phyloP scores from a whole-genome alignment of 1,140 invertebrate species.

The Paraescarpia echinospica region DNA sequence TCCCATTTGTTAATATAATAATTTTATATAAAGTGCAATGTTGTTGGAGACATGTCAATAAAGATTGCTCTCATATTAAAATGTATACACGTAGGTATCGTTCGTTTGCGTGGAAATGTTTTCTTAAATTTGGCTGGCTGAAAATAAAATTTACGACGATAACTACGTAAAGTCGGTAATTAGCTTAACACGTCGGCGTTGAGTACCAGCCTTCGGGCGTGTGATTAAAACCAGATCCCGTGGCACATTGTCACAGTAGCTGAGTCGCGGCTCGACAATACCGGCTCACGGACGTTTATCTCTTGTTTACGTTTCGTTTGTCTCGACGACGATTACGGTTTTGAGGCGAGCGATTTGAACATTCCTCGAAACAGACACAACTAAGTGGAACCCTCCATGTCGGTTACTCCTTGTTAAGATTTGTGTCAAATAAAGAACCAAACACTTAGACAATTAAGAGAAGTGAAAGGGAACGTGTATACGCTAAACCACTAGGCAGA shows the following conservation, averaged over 20 bases:
- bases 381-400: neutral
- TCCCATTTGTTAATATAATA: neutral
- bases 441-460: neutral
- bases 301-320: neutral
- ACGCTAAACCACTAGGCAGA: neutral
- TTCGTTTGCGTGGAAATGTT: neutral
- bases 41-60: neutral
- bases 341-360: neutral
- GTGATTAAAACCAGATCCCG: neutral
- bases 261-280: neutral
- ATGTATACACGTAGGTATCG: neutral
- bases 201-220: neutral
- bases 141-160: neutral
- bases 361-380: neutral
- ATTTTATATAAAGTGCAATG: neutral
- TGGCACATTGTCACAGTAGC: neutral
- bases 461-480: neutral
- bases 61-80: neutral
- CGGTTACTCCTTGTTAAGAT: neutral
- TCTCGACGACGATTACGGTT: neutral
- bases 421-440: neutral
- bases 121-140: neutral
- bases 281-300: neutral
- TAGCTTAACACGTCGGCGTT: neutral
- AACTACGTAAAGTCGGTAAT: neutral